Evolutionary conservation across 2,888 invertebrate species (phyloP), one percentile per base, ranked within the genome.

Genomic region (Monoplex corrugatus): DNA sequence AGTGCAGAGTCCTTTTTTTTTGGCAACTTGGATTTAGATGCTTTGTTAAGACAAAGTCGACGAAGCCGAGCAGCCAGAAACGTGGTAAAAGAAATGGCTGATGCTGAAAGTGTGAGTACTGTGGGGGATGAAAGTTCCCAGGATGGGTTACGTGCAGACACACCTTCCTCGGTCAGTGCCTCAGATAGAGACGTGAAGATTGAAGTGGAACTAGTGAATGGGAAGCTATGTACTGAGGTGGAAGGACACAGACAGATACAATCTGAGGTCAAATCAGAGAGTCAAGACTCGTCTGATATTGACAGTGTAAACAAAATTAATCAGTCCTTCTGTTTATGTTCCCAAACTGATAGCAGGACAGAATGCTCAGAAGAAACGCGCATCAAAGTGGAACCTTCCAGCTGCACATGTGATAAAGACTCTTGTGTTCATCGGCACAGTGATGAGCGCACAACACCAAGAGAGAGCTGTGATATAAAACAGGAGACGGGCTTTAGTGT

Each of bases 51-150:
- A 40, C 43, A 23, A 16, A 86, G 68, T 23, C 63, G 86, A 2
- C 40, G 86, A 0, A 38, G 86, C 38, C 38, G 43, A n/a, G 86
- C 40, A 40, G 86, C 68, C 1, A 72, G 32, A n/a, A 43, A 28
- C 19, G 63, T 35, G 43, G 19, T 6, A 3, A 72, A 43, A n/a
- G 68, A 68, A 2, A 50, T 19, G 1, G 23, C n/a, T 28, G 86
- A 86, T 43, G 57, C 63, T 43, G 68, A 86, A 32, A 86, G 63
- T 0, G 35, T 57, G 19, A 68, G 86, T 68, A 86, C 50, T 38
- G 13, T 86, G 23, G 86, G 68, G 28, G 86, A 86, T 16, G 86
- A 86, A 43, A 68, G 44, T 35, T 86, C 86, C 68, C 86, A 86
- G 68, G 86, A 86, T 19, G 86, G 68, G 23, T 28, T 44, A 3